Evolutionary conservation across 2,113 vertebrate genomes (phyloP).

Genomic region (Balaenoptera acutorostrata): DNA sequence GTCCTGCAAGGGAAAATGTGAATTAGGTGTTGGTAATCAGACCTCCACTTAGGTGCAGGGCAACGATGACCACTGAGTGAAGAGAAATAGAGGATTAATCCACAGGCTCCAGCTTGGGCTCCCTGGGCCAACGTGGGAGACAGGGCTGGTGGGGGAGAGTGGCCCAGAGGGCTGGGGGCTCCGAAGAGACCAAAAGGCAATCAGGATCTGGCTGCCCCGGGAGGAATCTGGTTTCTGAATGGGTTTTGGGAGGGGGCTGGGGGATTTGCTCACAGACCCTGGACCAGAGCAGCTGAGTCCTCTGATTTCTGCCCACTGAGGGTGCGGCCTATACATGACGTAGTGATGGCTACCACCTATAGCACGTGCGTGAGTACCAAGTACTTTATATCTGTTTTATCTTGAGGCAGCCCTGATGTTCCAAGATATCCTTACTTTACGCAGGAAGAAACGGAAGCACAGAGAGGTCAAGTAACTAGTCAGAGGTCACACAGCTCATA

Average conservation of each 20-base stretch:
- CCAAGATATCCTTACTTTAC: neutral
- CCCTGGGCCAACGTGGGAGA: neutral
- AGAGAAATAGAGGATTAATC: neutral
- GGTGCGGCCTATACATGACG: no score
- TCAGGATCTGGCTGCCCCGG: neutral
- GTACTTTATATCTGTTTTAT: neutral
- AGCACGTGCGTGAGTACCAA: neutral
- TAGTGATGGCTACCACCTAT: no score
- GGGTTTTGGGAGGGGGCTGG: accelerated
- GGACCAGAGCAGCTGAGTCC: neutral
- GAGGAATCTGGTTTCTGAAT: neutral
- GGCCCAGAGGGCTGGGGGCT: neutral
- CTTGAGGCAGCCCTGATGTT: neutral
- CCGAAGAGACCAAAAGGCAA: neutral
- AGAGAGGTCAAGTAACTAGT: neutral
- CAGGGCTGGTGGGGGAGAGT: neutral
- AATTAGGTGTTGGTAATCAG: neutral
- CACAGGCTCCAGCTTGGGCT: neutral
- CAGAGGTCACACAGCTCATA: neutral
- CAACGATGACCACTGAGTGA: neutral
- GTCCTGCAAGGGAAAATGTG: neutral
- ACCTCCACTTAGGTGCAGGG: neutral
- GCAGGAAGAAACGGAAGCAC: neutral
- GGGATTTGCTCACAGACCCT: neutral
- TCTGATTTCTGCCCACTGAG: neutral